A percentile compares a stretch with the other conserved stretches of the same genome.
phyloP scores from a whole-genome alignment of 30 jellyfish, hydroid and myxozoan genomes.

The Hydractinia symbiolongicarpus region DNA sequence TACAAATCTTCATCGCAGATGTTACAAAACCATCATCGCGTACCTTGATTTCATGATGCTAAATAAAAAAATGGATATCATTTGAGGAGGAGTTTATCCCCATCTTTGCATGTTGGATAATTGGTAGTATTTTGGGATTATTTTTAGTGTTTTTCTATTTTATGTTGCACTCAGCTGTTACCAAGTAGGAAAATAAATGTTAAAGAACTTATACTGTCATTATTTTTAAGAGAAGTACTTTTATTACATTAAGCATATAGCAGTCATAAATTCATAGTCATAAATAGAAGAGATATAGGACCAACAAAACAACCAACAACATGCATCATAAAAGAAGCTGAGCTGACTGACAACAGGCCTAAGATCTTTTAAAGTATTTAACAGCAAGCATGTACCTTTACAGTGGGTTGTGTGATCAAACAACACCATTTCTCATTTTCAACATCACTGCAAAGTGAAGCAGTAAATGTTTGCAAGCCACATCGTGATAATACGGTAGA shows the following conservation, averaged over 20 bases:
- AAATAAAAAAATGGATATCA: not conserved
- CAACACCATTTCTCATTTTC: constrained; percentile 15
- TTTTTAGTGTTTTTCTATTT: not conserved
- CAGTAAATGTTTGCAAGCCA: constrained; percentile 36
- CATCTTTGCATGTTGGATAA: too few species aligned
- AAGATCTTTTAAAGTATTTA: too few species aligned
- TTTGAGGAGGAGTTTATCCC: not conserved
- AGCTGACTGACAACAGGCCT: too few species aligned
- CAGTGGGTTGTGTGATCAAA: constrained; percentile 25
- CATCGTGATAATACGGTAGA: constrained; percentile 20
- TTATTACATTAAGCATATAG: too few species aligned
- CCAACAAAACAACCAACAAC: too few species aligned
- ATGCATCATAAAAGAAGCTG: too few species aligned
- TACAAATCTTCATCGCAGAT: constrained; percentile 13
- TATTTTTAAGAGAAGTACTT: too few species aligned
- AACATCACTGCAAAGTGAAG: not conserved
- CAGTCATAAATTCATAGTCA: too few species aligned
- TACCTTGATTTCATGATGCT: constrained; percentile 34
- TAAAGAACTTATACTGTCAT: not conserved
- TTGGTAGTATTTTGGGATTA: not conserved
- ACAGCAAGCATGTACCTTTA: not conserved
- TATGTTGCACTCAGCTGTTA: not conserved
- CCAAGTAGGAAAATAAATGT: not conserved
- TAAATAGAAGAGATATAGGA: too few species aligned
- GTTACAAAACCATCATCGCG: constrained; percentile 22